Conservation (phyloP, 2,797 vertebrate genomes). For the Molossus alvarezi region DNA sequence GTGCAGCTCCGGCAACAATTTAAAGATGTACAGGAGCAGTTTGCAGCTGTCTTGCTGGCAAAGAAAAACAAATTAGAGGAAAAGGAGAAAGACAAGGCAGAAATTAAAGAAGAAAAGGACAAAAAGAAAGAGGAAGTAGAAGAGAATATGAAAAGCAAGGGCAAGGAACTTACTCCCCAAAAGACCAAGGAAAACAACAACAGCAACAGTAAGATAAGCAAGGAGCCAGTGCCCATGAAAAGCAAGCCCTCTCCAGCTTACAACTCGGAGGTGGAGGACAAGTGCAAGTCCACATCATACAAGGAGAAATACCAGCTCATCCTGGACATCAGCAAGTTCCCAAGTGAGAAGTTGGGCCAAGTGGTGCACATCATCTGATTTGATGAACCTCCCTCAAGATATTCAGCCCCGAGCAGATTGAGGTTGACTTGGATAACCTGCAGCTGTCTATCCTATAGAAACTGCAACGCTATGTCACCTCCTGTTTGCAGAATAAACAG, state of each 20-base stretch:
- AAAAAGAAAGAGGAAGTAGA: background rate
- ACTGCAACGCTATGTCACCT: background rate
- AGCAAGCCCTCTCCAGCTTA: background rate
- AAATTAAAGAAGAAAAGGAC: background rate
- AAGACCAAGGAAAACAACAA: background rate
- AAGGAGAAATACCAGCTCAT: background rate
- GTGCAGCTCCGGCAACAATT: background rate
- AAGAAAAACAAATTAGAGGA: background rate
- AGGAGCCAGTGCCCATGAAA: background rate
- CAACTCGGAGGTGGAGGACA: background rate
- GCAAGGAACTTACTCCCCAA: background rate
- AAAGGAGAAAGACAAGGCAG: too few species aligned
- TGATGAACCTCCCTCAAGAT: background rate
- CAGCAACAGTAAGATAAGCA: background rate
- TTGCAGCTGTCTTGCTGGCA: background rate
- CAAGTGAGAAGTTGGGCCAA: background rate
- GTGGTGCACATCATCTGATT: background rate
- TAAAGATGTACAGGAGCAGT: background rate
- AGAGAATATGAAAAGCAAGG: background rate
- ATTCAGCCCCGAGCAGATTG: too few species aligned
- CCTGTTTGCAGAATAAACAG: background rate
- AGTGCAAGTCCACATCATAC: background rate
- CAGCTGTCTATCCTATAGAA: background rate
- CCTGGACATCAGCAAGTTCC: background rate
- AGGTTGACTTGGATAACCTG: background rate